Base-by-base conservation (phyloP, 37 sponge, comb jelly and placozoan genomes). In the Aplysina aerophoba region DNA sequence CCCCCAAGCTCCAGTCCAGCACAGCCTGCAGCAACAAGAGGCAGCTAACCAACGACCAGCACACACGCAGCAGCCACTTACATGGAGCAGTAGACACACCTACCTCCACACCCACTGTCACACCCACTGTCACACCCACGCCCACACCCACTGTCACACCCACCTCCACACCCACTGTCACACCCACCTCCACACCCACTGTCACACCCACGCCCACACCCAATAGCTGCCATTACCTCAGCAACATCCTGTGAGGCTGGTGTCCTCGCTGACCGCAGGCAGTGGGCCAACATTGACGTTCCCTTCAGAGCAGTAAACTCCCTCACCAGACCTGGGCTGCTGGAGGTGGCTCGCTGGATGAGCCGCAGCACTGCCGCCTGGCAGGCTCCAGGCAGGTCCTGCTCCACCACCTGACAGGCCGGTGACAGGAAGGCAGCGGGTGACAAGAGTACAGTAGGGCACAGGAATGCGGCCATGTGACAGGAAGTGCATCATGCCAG, bases 291-390 rank as follows among this genome's bases (percentile, higher is more conserved):
- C 25, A 94, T 81, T 15, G 40, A 27, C 72, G 88, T 81, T 16
- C 94, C 94, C 14, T 81, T 84, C 35, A 85, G 38, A 62, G 85
- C 59, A 19, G 65, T 56, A 78, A 94, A 90, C 89, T 94, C 94
- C 58, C 82, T 24, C 22, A 22, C 39, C 17, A 85, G 80, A 39
- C 81, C 71, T 17, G 88, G 80, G 34, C 79, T 90, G 86, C 84
- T 84, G 55, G 72, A 30, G 13, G 82, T 81, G 31, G 83, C 84
- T 67, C 82, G 56, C 25, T 62, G 33, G 25, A 94, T 53, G 25
- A 94, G 64, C 66, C 85, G 78, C 31, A 94, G 73, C 27, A 69
- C 83, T 37, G 64, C 39, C 16, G 77, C 78, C 74, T 88, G 88
- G 31, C 73, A 62, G 40, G 60, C 73, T 67, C 84, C 89, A 31